Base-by-base conservation (phyloP, 1,140 invertebrate species). In the Ostrea edulis region DNA sequence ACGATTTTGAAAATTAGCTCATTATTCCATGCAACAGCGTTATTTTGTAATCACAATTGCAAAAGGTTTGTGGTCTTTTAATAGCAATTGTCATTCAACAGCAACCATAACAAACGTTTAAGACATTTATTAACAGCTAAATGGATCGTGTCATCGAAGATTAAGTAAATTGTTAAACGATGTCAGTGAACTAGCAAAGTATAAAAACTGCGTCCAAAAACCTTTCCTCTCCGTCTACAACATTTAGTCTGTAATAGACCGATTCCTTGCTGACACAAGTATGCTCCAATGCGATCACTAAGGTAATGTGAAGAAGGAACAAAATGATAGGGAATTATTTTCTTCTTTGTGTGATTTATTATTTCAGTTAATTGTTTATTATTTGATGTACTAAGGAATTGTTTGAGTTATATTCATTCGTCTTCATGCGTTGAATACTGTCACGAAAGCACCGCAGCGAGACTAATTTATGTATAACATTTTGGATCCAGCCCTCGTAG, bases 281-380 rank as follows among this genome's bases (percentile, higher is more conserved):
- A 44, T 44, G 35, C 35, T 44, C 35, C 1, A 44, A 44, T 44
- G 35, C 5, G 35, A 44, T 44, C 1, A 44, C 35, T 35, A 20
- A n/a, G 68, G 14, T 14, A 14, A 77, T 77, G 25, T 29, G 35
- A 77, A 77, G 22, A 77, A 25, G 25, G 55, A 20, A 62, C 55
- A 77, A 35, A 77, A 4, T 14, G 25, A 77, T 8, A 77, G 14
- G 68, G 29, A 77, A 25, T 77, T 17, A 14, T 9, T 77, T 25
- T 77, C 22, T 77, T 77, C 68, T 44, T 14, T 22, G 68, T 29
- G 68, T 77, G 68, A 77, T 77, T 77, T 77, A 25, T 25, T 77
- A 62, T 62, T 62, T 62, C 55, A 77, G 12, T 77, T 44, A 77
- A 35, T 77, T 77, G 68, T 77, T 77, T 77, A 77, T 77, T 77